phyloP scores from a whole-genome alignment of 2,797 vertebrate genomes.

The Chromobotia macracanthus region DNA sequence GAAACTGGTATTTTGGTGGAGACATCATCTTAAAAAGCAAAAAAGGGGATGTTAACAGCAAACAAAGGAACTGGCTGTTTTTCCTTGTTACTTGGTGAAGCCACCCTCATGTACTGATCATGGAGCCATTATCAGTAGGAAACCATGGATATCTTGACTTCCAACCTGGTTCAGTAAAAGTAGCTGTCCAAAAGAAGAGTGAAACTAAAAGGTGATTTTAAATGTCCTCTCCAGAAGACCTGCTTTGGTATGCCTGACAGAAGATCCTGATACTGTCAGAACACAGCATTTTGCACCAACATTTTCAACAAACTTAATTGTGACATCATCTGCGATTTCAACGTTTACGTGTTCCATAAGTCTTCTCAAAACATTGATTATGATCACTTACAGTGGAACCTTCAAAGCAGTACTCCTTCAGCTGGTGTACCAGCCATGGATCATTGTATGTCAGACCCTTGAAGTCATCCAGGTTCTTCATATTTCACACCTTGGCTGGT shows the following conservation, averaged over 20 bases:
- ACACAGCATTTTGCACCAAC: not conserved
- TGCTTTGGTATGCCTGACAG: not conserved
- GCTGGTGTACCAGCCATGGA: not conserved
- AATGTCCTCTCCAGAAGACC: not conserved
- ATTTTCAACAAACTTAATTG: not conserved
- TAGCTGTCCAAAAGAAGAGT: not conserved
- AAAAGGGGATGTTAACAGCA: not conserved
- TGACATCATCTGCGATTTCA: not conserved
- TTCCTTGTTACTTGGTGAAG: not conserved
- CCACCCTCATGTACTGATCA: not conserved
- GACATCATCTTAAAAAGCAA: slow-evolving; percentile 31
- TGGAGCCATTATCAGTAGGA: not conserved
- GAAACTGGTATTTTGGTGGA: slow-evolving; percentile 60
- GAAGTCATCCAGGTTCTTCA: not conserved
- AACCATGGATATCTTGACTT: not conserved
- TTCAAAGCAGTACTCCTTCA: not conserved
- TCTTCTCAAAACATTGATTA: not conserved
- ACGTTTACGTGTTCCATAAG: not conserved
- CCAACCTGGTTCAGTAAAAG: not conserved
- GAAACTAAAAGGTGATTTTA: not conserved
- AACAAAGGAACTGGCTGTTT: no score
- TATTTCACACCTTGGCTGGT: no score
- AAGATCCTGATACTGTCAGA: no score
- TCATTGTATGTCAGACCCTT: not conserved
- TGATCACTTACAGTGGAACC: not conserved